Evolutionary conservation across 2,797 vertebrate genomes (phyloP).

Genomic region (Etheostoma perlongum): DNA sequence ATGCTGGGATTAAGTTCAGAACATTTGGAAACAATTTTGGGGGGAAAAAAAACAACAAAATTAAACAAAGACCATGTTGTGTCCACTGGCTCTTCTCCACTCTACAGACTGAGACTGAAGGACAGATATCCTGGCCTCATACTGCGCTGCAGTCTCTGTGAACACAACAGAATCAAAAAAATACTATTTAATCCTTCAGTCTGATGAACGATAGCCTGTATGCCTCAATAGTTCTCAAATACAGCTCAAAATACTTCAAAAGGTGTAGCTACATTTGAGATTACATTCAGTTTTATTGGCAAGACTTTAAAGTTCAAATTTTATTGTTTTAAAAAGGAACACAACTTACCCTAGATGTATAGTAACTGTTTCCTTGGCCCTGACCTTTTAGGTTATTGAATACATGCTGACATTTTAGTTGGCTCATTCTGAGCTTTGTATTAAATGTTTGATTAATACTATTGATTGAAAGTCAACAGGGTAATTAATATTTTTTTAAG

Average conservation of each 20-base stretch:
- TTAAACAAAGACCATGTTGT: slow-evolving; percentile 63
- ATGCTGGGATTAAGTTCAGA: neutral
- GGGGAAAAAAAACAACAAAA: neutral
- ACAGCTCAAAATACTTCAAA: neutral
- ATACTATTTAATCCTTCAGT: slow-evolving; percentile 13
- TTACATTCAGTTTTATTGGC: neutral
- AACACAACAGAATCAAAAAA: slow-evolving; percentile 23
- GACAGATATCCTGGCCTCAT: slow-evolving; percentile 82
- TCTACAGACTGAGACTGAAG: slow-evolving; percentile 82
- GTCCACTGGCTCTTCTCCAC: slow-evolving; percentile 76
- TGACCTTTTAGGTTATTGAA: neutral
- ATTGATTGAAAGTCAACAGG: neutral
- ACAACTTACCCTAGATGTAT: neutral
- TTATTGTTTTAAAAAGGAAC: neutral
- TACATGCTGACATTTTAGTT: neutral
- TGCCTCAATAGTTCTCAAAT: neutral
- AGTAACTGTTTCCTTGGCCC: neutral
- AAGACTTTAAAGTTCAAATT: neutral
- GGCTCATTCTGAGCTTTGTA: neutral
- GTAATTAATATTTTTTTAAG: neutral
- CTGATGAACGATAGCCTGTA: neutral
- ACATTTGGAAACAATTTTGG: neutral
- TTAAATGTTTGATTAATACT: neutral
- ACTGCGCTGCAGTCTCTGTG: slow-evolving; percentile 84
- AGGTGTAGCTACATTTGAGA: neutral